Evolutionary conservation across 2,888 invertebrate species (phyloP).

Genomic region (Caenorhabditis sulstoni): DNA sequence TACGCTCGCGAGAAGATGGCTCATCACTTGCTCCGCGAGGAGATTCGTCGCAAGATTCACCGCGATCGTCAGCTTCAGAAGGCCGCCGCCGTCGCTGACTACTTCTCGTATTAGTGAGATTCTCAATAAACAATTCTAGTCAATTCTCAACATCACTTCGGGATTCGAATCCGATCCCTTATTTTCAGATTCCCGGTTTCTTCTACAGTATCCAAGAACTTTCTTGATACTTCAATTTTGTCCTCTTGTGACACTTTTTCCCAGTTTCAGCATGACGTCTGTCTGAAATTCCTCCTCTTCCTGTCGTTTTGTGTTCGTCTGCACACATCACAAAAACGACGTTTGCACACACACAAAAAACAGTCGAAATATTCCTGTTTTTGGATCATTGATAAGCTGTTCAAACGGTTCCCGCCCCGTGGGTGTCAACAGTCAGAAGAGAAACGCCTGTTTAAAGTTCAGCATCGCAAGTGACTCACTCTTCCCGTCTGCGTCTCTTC

Average conservation of each 20-base stretch:
- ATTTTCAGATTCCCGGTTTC: too few relatives aligned
- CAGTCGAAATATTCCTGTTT: slow-evolving; percentile 16
- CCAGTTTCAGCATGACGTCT: slow-evolving; percentile 14
- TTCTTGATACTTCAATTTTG: too few relatives aligned
- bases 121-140: too few relatives aligned
- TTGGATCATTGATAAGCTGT: slow-evolving; percentile 52
- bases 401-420: slow-evolving; percentile 39
- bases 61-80: not conserved
- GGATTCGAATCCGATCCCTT: too few relatives aligned
- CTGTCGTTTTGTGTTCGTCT: not conserved
- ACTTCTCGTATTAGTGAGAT: not conserved
- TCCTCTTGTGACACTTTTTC: not conserved
- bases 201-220: too few relatives aligned
- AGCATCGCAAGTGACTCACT: slow-evolving; percentile 47
- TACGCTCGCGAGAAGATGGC: slow-evolving; percentile 16
- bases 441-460: slow-evolving; percentile 53
- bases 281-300: slow-evolving; percentile 7
- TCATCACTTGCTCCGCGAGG: too few relatives aligned
- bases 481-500: slow-evolving; percentile 18
- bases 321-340: slow-evolving; percentile 30
- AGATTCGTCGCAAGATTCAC: too few relatives aligned
- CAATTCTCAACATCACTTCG: too few relatives aligned
- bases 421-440: slow-evolving; percentile 43
- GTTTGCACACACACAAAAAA: slow-evolving; percentile 33
- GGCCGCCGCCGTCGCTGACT: not conserved